These are phyloP conservation scores for Lerema accius DNA, from an alignment of 1,140 invertebrate species.

Conservation along the genomic window DNA sequence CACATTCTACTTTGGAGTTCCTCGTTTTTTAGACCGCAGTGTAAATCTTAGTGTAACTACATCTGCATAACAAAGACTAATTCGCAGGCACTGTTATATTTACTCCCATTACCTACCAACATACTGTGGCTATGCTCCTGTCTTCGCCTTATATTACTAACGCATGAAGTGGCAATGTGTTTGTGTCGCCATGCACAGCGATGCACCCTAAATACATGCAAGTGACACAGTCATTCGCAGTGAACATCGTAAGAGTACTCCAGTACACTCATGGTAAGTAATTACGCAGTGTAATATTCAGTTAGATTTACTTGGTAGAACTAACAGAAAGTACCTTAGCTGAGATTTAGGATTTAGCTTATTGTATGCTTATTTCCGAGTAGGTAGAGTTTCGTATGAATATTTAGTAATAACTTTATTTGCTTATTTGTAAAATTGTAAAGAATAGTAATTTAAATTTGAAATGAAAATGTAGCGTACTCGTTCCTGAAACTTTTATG, in stretches of 20 bases:
- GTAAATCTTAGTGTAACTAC: no score
- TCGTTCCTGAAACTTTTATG: no score
- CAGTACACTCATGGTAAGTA: slow-evolving; percentile 16
- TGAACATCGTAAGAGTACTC: slow-evolving; percentile 2
- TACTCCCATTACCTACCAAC: neutral
- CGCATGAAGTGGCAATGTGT: slow-evolving; percentile 25
- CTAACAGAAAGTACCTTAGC: neutral
- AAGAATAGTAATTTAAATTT: no score
- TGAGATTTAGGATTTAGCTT: neutral
- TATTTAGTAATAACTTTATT: no score
- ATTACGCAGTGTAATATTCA: slow-evolving; percentile 1
- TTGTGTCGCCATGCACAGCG: slow-evolving; percentile 18
- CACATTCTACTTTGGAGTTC: no score
- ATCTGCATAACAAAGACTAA: neutral
- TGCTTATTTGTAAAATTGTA: neutral
- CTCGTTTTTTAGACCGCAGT: no score
- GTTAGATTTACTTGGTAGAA: slow-evolving; percentile 9
- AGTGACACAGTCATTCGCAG: slow-evolving; percentile 22
- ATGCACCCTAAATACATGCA: slow-evolving; percentile 23
- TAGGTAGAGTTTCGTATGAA: no score
- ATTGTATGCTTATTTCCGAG: no score
- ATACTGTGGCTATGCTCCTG: neutral
- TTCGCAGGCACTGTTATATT: neutral
- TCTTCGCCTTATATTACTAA: slow-evolving; percentile 12
- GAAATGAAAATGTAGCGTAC: no score